These are phyloP conservation scores for Zoanthus sansibaricus DNA, from an alignment of 92 coral and sea anemone species.

Conservation along the genomic window DNA sequence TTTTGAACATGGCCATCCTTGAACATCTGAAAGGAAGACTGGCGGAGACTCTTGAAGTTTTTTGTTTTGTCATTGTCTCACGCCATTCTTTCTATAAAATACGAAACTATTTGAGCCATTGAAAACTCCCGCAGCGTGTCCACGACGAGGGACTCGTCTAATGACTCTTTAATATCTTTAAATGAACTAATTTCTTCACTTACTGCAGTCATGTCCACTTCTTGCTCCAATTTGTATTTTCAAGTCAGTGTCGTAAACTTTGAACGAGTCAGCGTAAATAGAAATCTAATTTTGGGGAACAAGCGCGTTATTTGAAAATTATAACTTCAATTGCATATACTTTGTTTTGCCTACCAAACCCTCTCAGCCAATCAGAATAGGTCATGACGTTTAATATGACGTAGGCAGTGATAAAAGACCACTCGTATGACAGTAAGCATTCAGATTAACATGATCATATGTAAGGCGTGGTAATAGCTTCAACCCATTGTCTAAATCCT, in stretches of 20 bases:
- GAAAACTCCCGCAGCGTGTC: slow-evolving; percentile 4
- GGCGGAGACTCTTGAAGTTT: slow-evolving; percentile 37
- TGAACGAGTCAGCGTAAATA: slow-evolving; percentile 3
- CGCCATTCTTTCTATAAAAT: slow-evolving; percentile 47
- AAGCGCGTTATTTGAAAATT: background rate
- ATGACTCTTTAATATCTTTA: slow-evolving; percentile 13
- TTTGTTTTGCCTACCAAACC: too few species aligned
- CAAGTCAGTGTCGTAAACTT: background rate
- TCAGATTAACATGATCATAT: too few species aligned
- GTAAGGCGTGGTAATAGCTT: too few species aligned
- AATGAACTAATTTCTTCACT: slow-evolving; percentile 1
- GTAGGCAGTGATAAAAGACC: slow-evolving; percentile 6
- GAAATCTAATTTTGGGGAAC: background rate
- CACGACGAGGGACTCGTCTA: too few species aligned
- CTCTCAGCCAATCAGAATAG: too few species aligned
- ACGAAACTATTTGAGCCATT: slow-evolving; percentile 45
- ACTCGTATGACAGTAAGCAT: background rate
- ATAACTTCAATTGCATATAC: too few species aligned
- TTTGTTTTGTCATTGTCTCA: slow-evolving; percentile 39
- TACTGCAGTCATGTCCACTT: slow-evolving; percentile 9
- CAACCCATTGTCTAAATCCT: too few species aligned
- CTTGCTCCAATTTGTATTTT: slow-evolving; percentile 5
- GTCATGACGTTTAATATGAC: slow-evolving; percentile 1
- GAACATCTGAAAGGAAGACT: slow-evolving; percentile 41
- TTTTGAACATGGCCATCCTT: slow-evolving; percentile 38